These are phyloP conservation scores for Lacerta agilis DNA, from an alignment of 2,797 vertebrate genomes.

Conservation along the genomic window DNA sequence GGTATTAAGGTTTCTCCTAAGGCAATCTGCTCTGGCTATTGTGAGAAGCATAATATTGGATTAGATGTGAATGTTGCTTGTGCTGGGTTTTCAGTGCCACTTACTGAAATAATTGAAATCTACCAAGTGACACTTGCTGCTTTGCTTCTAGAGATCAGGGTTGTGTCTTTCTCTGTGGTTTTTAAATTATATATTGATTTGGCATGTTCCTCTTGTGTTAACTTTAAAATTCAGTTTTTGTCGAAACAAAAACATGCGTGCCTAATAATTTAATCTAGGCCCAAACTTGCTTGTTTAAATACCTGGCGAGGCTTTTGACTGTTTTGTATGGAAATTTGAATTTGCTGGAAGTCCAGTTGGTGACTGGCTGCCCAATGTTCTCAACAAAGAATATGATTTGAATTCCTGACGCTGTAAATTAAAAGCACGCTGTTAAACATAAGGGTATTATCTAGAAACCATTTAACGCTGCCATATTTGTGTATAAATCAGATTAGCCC, in stretches of 20 bases:
- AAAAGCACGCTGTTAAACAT: background rate
- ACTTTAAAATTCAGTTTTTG: constrained; percentile 5
- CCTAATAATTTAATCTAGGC: background rate
- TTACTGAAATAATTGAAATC: constrained; percentile 17
- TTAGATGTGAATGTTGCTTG: constrained; percentile 16
- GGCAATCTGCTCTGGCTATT: constrained; percentile 22
- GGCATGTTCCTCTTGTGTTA: fast-evolving
- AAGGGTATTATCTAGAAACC: background rate
- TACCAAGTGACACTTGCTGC: background rate
- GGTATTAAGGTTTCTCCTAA: constrained; percentile 7
- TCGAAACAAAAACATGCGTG: background rate
- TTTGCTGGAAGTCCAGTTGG: background rate
- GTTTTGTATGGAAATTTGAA: background rate
- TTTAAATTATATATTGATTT: background rate
- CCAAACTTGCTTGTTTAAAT: background rate
- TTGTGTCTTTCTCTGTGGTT: background rate
- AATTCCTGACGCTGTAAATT: background rate
- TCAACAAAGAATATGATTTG: background rate
- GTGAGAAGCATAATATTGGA: constrained; percentile 29
- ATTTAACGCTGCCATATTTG: background rate
- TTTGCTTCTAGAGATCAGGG: background rate
- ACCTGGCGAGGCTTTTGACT: background rate
- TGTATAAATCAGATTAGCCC: background rate
- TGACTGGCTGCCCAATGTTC: background rate
- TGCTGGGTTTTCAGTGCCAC: constrained; percentile 34